Base-by-base conservation (phyloP, 2,113 vertebrate genomes). In the Penelope pileata region DNA sequence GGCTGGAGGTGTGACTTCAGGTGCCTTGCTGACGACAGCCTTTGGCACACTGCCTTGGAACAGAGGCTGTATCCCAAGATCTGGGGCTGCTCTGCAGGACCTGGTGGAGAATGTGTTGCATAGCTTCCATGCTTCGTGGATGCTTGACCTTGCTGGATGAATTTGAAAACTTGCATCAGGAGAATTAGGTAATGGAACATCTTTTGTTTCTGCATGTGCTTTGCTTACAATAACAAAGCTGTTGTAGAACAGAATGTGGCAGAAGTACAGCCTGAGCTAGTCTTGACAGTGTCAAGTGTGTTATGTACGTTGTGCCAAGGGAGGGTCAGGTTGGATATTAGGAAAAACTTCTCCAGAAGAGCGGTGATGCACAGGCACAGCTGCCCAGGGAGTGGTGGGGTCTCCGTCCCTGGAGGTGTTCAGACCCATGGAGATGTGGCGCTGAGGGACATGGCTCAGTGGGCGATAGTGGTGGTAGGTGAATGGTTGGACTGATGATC, bases 171-270 rank as follows among this genome's bases (percentile, higher is more conserved):
- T 59, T 34, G 38, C 40, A 18, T 59, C 16, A 29, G 30, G 29
- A 66, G 40, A n/a, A 32, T 38, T 47, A 47, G 21, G n/a, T 12
- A 24, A 42, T 84, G 62, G n/a, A 45, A 12, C n/a, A 38, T 5
- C 15, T 80, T 80, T 32, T 53, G 24, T 58, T 36, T 42, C 13
- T 73, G 22, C 30, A 5, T 8, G 7, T 23, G 23, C 22, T 32
- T 64, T 64, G 4, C 32, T 67, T 80, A 48, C 2, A 0, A 0
- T 42, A 53, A 64, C n/a, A 30, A 16, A 48, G 32, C 24, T 45
- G 10, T 32, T 56, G 34, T 30, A 62, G 64, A 86, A 38, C 42
- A 59, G 45, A 70, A 47, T 0, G 0, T 59, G 43, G 45, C 34
- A 34, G 7, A 72, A 77, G 23, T 18, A 14, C 19, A 59, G 32